Evolutionary conservation across 2,113 vertebrate species (phyloP).

Genomic region (Beaufortia kweichowensis): DNA sequence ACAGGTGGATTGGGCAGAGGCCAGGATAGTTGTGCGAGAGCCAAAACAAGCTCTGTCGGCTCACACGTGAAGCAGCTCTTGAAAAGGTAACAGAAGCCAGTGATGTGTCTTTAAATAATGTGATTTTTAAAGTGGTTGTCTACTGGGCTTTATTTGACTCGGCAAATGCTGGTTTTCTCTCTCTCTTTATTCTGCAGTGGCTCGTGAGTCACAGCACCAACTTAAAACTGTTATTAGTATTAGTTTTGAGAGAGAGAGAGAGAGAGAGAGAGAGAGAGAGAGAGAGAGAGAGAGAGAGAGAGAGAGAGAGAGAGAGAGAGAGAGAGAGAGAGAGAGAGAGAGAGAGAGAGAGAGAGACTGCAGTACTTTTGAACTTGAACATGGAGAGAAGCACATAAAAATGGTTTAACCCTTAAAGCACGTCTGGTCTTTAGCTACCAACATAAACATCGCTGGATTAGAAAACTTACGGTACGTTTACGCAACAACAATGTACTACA

Average conservation of each 20-base stretch:
- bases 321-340: no score
- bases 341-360: no score
- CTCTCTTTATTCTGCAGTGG: neutral
- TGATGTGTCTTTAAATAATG: neutral
- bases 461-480: no score
- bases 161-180: neutral
- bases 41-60: neutral
- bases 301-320: no score
- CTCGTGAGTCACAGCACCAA: conserved; percentile 57
- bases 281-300: conserved; percentile 66
- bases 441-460: no score
- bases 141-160: conserved; percentile 26
- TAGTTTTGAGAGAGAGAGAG: conserved; percentile 43
- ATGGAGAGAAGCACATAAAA: no score
- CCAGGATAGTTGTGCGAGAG: neutral
- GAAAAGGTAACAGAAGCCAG: neutral
- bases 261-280: conserved; percentile 65
- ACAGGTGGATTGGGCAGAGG: neutral
- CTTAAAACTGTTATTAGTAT: conserved; percentile 69
- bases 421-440: no score
- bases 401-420: no score
- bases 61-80: neutral
- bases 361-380: no score
- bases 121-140: conserved; percentile 8
- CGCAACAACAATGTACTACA: no score